phyloP scores from a whole-genome alignment of 2,888 invertebrate species.

The Plebejus anna region DNA sequence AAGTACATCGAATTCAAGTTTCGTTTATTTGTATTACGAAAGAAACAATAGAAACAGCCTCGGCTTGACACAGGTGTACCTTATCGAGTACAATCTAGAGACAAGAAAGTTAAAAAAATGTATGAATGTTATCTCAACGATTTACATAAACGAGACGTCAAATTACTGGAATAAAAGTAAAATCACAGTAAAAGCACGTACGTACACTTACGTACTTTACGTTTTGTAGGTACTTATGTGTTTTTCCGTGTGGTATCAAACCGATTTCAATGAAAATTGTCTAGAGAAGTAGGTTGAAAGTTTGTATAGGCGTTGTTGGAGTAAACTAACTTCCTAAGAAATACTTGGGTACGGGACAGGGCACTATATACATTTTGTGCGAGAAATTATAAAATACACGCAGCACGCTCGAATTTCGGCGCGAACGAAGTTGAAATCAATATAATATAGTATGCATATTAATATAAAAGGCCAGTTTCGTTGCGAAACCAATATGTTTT shows the following conservation, averaged over 20 bases:
- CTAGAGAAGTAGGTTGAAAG: too few relatives aligned
- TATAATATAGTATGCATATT: background rate
- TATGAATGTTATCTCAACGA: constrained; percentile 26
- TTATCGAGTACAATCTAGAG: constrained; percentile 43
- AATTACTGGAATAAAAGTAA: constrained; percentile 25
- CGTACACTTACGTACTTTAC: background rate
- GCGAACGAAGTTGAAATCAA: too few relatives aligned
- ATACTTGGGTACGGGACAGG: too few relatives aligned
- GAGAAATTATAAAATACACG: too few relatives aligned
- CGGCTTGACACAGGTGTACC: constrained; percentile 66
- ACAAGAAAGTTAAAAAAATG: constrained; percentile 24
- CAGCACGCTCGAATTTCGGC: too few relatives aligned
- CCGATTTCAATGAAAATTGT: too few relatives aligned
- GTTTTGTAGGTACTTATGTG: too few relatives aligned
- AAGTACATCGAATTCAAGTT: constrained; percentile 18
- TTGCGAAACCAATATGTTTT: constrained; percentile 27
- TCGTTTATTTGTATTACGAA: constrained; percentile 21
- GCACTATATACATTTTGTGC: too few relatives aligned
- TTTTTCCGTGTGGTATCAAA: too few relatives aligned
- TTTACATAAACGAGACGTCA: constrained; percentile 15
- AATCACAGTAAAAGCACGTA: background rate
- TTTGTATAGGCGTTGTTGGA: too few relatives aligned
- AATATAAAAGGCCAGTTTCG: background rate
- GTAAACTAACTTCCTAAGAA: too few relatives aligned
- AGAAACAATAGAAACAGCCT: constrained; percentile 52